phyloP scores from a whole-genome alignment of 2,888 invertebrate genomes.

The Ectemnius lituratus region DNA sequence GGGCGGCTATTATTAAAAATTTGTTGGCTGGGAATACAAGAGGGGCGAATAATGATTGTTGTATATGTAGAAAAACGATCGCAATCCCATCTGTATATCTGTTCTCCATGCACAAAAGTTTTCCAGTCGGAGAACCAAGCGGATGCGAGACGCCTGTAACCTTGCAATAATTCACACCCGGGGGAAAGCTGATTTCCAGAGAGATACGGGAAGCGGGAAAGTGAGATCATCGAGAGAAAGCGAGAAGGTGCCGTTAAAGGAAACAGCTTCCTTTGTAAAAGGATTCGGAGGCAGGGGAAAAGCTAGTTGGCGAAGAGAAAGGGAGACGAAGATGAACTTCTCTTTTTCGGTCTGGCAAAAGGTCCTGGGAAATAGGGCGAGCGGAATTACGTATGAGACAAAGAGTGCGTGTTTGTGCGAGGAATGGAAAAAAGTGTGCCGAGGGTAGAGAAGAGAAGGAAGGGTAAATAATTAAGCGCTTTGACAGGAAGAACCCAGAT shows the following conservation, averaged over 20 bases:
- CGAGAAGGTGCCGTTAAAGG: too few relatives aligned
- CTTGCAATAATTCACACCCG: slow-evolving; percentile 5
- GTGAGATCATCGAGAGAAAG: slow-evolving; percentile 8
- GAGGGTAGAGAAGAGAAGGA: slow-evolving; percentile 15
- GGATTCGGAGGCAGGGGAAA: too few relatives aligned
- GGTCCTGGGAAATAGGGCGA: slow-evolving; percentile 5
- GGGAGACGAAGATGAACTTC: not conserved
- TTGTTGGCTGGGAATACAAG: not conserved
- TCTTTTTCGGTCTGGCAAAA: not conserved
- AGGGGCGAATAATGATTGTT: not conserved
- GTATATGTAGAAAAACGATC: not conserved
- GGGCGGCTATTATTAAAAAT: not conserved
- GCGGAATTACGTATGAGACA: not conserved
- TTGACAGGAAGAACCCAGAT: slow-evolving; percentile 13
- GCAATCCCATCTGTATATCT: not conserved
- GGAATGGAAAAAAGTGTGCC: slow-evolving; percentile 13
- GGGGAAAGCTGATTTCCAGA: not conserved
- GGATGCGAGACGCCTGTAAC: not conserved
- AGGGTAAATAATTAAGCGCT: slow-evolving; percentile 32
- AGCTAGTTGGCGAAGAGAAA: not conserved
- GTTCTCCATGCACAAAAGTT: not conserved
- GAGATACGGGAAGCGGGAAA: not conserved
- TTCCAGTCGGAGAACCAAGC: not conserved
- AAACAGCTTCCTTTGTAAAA: too few relatives aligned
- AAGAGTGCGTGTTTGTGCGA: slow-evolving; percentile 2